A percentile compares a stretch with the other conserved stretches of the same genome.
phyloP scores from a whole-genome alignment of 1,140 invertebrate species.

The Bradysia coprophila region DNA sequence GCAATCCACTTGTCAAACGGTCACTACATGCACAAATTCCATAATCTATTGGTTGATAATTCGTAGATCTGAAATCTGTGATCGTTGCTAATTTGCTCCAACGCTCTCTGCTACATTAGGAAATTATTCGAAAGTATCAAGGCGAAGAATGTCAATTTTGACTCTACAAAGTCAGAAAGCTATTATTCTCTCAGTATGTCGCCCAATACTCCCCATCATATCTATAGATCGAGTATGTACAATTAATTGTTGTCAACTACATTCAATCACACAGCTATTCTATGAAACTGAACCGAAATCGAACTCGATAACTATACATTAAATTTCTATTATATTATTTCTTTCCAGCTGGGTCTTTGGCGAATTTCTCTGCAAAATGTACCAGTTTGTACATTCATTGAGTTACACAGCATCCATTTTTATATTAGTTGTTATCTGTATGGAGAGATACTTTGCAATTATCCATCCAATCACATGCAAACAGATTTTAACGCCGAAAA shows the following conservation, averaged over 20 bases:
- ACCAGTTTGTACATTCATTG: conserved; percentile 60
- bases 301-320: background rate
- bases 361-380: conserved; percentile 64
- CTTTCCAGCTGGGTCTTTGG: conserved; percentile 56
- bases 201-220: too few species aligned
- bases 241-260: background rate
- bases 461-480: conserved; percentile 65
- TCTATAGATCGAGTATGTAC: background rate
- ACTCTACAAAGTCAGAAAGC: too few species aligned
- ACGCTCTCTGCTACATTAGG: too few species aligned
- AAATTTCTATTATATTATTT: conserved; percentile 7
- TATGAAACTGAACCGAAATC: background rate
- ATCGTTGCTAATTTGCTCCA: too few species aligned
- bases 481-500: conserved; percentile 47
- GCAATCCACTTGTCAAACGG: too few species aligned
- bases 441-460: conserved; percentile 66
- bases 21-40: too few species aligned
- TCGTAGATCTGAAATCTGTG: too few species aligned
- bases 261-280: background rate
- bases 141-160: too few species aligned
- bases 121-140: too few species aligned
- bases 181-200: too few species aligned
- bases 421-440: conserved; percentile 61
- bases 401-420: conserved; percentile 68
- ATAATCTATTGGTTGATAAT: too few species aligned